phyloP scores from a whole-genome alignment of 2,113 vertebrate species.

The Hippocampus comes region DNA sequence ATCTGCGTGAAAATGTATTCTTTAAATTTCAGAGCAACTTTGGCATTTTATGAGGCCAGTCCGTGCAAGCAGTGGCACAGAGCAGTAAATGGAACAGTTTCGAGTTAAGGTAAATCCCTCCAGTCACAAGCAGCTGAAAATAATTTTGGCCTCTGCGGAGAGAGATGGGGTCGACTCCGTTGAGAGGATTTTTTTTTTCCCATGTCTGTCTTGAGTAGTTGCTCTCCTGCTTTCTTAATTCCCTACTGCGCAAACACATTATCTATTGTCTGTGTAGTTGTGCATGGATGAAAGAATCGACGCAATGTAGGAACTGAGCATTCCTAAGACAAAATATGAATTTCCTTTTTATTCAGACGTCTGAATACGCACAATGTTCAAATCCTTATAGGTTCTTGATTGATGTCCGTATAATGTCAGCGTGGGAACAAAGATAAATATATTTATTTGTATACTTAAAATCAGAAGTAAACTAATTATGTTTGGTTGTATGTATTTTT shows the following conservation, averaged over 20 bases:
- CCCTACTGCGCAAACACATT: conserved; percentile 21
- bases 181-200: conserved; percentile 12
- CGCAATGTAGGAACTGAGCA: conserved; percentile 8
- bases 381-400: background rate
- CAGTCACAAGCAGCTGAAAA: conserved; percentile 57
- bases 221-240: conserved; percentile 11
- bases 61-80: conserved; percentile 28
- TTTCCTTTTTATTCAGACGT: background rate
- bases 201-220: conserved; percentile 10
- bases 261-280: conserved; percentile 24
- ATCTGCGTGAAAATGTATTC: conserved; percentile 30
- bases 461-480: background rate
- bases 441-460: background rate
- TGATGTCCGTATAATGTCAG: background rate
- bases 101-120: conserved; percentile 60
- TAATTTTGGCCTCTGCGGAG: conserved; percentile 53
- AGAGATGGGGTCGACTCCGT: conserved; percentile 12
- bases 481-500: background rate
- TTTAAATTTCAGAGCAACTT: conserved; percentile 45
- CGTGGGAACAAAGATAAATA: background rate
- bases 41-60: conserved; percentile 44
- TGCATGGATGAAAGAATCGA: conserved; percentile 12
- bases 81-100: conserved; percentile 44
- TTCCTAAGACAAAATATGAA: conserved; percentile 35
- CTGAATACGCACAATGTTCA: background rate